These are phyloP conservation scores for Tragelaphus scriptus DNA, from an alignment of 2,113 vertebrate genomes.

Conservation along the genomic window DNA sequence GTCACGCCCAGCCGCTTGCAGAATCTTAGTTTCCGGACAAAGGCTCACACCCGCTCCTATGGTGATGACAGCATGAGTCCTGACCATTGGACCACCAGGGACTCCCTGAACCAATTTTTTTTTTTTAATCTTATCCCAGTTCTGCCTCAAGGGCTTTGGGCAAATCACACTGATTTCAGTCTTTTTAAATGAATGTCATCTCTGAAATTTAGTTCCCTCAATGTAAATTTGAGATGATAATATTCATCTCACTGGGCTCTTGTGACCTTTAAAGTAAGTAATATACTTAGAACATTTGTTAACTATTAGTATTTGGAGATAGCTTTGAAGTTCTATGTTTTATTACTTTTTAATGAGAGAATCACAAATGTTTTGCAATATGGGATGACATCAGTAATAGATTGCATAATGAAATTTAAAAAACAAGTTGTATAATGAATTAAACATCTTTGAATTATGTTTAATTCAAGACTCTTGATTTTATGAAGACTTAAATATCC, in stretches of 20 bases:
- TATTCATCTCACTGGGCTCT: neutral
- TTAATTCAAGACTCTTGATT: neutral
- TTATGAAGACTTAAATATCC: neutral
- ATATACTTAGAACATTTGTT: neutral
- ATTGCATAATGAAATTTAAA: neutral
- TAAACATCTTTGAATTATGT: neutral
- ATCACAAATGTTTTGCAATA: neutral
- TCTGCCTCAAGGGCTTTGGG: neutral
- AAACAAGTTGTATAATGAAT: neutral
- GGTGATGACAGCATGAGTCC: neutral
- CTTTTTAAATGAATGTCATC: neutral
- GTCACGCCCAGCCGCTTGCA: accelerated
- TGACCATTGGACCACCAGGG: too few species aligned
- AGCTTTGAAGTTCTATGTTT: neutral
- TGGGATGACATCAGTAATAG: neutral
- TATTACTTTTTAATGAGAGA: conserved; percentile 18
- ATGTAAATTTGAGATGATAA: neutral
- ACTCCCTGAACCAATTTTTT: neutral
- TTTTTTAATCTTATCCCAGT: neutral
- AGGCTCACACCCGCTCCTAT: neutral
- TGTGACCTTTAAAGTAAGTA: neutral
- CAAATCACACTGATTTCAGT: neutral
- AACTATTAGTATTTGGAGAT: neutral
- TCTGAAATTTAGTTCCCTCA: conserved; percentile 11
- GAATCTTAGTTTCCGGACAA: neutral